These are phyloP conservation scores for Bubo bubo DNA, from an alignment of 2,113 vertebrate species.

Conservation along the genomic window DNA sequence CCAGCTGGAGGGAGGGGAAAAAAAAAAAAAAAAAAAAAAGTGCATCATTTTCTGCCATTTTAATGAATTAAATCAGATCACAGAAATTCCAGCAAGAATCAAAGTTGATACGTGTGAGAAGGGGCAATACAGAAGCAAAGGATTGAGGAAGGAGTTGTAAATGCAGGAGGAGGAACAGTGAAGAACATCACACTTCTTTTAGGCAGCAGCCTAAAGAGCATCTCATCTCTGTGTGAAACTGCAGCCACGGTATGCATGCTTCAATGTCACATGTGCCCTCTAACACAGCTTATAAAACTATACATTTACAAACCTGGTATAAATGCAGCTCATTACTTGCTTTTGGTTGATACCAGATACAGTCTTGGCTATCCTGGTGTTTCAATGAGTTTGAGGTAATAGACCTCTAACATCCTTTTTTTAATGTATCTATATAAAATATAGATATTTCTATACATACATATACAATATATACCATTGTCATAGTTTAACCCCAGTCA, in stretches of 20 bases:
- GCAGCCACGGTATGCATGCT: not conserved
- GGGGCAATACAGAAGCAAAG: not conserved
- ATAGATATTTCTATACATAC: not conserved
- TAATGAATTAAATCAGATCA: not conserved
- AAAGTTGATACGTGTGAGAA: not conserved
- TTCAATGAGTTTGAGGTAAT: not conserved
- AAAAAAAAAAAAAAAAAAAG: too few species aligned
- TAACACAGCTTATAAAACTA: not conserved
- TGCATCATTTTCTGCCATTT: not conserved
- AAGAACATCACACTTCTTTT: not conserved
- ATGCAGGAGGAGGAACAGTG: not conserved
- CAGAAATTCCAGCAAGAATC: not conserved
- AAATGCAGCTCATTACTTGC: not conserved
- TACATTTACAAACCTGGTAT: not conserved
- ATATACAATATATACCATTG: not conserved
- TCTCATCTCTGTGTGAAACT: not conserved
- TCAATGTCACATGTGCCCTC: not conserved
- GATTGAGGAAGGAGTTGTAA: not conserved
- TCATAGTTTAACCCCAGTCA: too few species aligned
- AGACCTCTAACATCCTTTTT: not conserved
- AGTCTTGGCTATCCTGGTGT: not conserved
- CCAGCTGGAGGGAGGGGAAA: not conserved
- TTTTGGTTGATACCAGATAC: not conserved
- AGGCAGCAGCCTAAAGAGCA: not conserved
- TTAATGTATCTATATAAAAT: not conserved